Base-by-base conservation (phyloP, 37 sponge, comb jelly and placozoan species). In the Hexactinellida sp. region DNA sequence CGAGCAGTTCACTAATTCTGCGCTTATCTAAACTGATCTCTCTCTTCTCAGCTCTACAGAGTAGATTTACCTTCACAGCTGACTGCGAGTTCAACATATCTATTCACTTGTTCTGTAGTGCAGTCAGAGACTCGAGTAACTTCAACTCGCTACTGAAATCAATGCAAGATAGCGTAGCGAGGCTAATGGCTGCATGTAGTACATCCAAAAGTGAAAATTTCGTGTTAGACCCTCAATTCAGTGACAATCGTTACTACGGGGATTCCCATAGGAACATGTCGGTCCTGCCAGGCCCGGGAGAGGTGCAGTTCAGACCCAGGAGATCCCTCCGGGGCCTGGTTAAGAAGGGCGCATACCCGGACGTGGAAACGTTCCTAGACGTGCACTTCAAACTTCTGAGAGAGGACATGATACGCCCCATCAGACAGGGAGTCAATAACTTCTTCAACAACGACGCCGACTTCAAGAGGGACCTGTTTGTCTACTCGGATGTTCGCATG, bases 321-420 rank as follows among this genome's bases (percentile, higher is more conserved):
- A n/a, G 21, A 1, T n/a, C 76, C 13, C 76, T 63, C 21, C 76
- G 76, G 28, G 3, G 76, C 30, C 30, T 63, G 76, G 28, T n/a
- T 32, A n/a, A 63, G 76, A 63, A 87, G 24, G 93, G 92, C 30
- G 55, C 21, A 1, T 95, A 92, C 82, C 76, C 85, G 30, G 84
- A 86, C 35, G 91, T 90, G 89, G 88, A 92, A 86, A 91, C 91
- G 35, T 95, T 93, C 86, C 88, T 89, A 38, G 92, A 95, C 54
- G 84, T 90, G 0, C 96, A 95, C 55, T 95, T 95, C 86, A 90
- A 88, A 23, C 86, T 95, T 19, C 86, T 95, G 36, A 76, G 96
- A 38, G 96, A 95, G 86, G 96, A 95, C 82, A 93, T 95, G 83
- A 52, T 95, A 0, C 91, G 90, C 30, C 96, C 96, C 25, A 90